Conservation (phyloP, 2,888 invertebrate genomes). For the Epistrophe grossulariae region DNA sequence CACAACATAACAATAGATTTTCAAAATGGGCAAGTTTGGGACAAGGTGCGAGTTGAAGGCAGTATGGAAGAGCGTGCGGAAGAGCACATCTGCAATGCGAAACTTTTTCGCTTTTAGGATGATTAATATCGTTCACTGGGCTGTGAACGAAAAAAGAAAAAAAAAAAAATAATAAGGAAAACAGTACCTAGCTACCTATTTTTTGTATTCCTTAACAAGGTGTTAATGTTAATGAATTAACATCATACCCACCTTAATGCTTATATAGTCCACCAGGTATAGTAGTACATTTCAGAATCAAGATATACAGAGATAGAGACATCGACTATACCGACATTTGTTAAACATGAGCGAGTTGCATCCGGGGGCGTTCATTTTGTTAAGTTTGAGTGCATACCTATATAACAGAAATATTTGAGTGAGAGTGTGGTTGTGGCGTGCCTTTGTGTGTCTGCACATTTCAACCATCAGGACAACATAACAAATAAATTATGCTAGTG, state of each 20-base stretch:
- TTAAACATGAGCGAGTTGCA: constrained; percentile 21
- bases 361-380: constrained; percentile 24
- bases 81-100: constrained; percentile 66
- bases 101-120: constrained; percentile 65
- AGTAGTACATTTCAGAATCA: not conserved
- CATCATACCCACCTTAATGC: not conserved
- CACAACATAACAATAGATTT: constrained; percentile 29
- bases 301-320: constrained; percentile 5
- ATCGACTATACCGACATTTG: constrained; percentile 13
- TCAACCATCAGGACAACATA: constrained; percentile 56
- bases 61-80: constrained; percentile 5
- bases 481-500: constrained; percentile 69
- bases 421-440: not conserved
- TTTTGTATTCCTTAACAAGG: constrained; percentile 45
- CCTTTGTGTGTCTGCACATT: constrained; percentile 7
- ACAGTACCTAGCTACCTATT: not conserved
- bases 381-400: constrained; percentile 24
- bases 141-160: not conserved
- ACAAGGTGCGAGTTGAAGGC: not conserved
- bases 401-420: constrained; percentile 11
- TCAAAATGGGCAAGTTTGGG: not conserved
- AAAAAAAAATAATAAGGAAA: not conserved
- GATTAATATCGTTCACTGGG: constrained; percentile 62
- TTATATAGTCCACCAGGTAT: constrained; percentile 9
- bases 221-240: constrained; percentile 65